These are phyloP conservation scores for Prionailurus viverrinus DNA, from an alignment of 2,113 vertebrate genomes.

Conservation along the genomic window DNA sequence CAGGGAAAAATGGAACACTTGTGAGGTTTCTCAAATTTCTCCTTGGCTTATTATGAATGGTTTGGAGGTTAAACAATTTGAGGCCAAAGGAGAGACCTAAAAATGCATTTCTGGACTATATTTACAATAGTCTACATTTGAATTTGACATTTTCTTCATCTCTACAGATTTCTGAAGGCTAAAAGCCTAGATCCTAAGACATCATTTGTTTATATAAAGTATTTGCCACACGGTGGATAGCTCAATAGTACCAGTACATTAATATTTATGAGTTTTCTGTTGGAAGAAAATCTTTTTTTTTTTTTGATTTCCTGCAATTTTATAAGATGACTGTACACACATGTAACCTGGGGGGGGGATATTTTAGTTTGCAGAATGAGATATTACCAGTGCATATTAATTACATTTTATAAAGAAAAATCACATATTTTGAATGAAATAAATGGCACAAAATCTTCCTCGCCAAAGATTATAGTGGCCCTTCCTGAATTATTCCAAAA, in stretches of 20 bases:
- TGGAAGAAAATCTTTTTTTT: background rate
- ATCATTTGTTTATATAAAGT: background rate
- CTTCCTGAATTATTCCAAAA: constrained; percentile 72
- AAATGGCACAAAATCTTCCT: constrained; percentile 79
- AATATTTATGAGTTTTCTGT: background rate
- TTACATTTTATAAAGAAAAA: constrained; percentile 72
- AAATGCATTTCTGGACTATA: background rate
- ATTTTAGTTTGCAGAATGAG: background rate
- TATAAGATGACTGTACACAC: background rate
- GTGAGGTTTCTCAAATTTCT: background rate
- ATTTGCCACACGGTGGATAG: background rate
- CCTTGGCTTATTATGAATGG: background rate
- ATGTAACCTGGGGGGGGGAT: too few species aligned
- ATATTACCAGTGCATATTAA: background rate
- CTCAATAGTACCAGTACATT: background rate
- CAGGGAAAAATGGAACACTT: background rate
- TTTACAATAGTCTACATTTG: background rate
- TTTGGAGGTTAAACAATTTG: background rate
- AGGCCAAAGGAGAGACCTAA: background rate
- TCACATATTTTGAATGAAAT: constrained; percentile 83
- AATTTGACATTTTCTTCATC: background rate
- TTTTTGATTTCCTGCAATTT: background rate
- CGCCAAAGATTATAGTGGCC: constrained; percentile 81
- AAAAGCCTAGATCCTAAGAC: background rate
- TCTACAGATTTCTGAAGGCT: background rate